Base-by-base conservation (phyloP, 2,888 invertebrate species). In the Melangyna quadrimaculata region DNA sequence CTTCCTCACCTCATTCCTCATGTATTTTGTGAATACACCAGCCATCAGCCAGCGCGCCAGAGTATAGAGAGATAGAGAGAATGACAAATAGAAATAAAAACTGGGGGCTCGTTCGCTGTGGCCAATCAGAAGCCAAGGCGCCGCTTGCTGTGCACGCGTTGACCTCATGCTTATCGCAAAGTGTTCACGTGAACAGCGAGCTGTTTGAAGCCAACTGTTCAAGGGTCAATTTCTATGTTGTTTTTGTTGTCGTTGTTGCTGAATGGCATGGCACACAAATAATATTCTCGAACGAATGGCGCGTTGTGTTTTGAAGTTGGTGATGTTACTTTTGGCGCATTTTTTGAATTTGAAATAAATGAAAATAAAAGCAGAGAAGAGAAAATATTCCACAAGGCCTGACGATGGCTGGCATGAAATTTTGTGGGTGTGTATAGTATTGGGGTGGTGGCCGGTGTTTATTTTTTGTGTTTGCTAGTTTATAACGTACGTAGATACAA, bases 111-210 rank as follows among this genome's bases (percentile, higher is more conserved):
- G 96, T 93, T 95, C 90, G 91, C 87, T 88, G 88, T 90, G 90
- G 89, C 96, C 95, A 95, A 96, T 96, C 90, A 90, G 89, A 88
- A 89, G 69, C 83, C 69, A 87, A 88, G 88, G 88, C 88, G 87
- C 81, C 88, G 89, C 78, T 88, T 87, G 88, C 90, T 91, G 94
- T 94, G 95, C 97, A 97, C 94, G 94, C 96, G 94, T 93, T 93
- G 92, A 92, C 93, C 94, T 95, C 96, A 95, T 97, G 97, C 94
- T 94, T 94, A 92, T 92, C 93, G 95, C 94, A 94, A 94, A 91
- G 90, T 92, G 91, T 92, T 93, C 93, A 93, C 95, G 95, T 95
- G 95, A 94, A 91, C 92, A 91, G 88, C 89, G 81, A 88, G 92
- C 70, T 81, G 86, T n/a, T 86, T 59, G 91, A 89, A 93, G 92